phyloP scores from a whole-genome alignment of 92 coral and sea anemone genomes.

The Epizoanthus illoricatus region DNA sequence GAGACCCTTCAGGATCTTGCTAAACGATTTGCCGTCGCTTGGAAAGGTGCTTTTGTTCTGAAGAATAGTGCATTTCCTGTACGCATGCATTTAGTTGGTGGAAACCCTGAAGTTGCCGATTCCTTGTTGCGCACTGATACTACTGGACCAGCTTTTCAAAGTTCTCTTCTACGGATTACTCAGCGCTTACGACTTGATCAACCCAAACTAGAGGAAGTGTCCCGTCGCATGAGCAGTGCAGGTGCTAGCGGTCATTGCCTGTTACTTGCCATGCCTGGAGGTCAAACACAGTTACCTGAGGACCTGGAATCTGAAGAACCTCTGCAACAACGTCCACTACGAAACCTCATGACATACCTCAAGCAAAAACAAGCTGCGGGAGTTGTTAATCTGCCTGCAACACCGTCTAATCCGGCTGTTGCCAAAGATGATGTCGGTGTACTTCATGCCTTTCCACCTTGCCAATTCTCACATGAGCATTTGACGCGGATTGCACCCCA shows the following conservation, averaged over 20 bases:
- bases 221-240: constrained; percentile 96
- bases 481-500: constrained; percentile 98
- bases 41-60: constrained; percentile 97
- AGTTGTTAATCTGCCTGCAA: constrained; percentile 91
- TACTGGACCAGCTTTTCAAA: constrained; percentile 69
- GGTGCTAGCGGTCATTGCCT: constrained; percentile 98
- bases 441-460: constrained; percentile 99
- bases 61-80: constrained; percentile 99
- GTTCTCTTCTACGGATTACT: constrained; percentile 87
- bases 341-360: constrained; percentile 98
- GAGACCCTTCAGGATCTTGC: constrained; percentile 99
- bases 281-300: constrained; percentile 83
- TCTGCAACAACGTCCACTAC: constrained; percentile 95
- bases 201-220: constrained; percentile 98
- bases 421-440: constrained; percentile 92
- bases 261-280: constrained; percentile 98
- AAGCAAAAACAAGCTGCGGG: constrained; percentile 99
- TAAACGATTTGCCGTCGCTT: constrained; percentile 98
- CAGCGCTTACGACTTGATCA: constrained; percentile 99
- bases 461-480: constrained; percentile 99
- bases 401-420: constrained; percentile 72
- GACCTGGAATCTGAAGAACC: constrained; percentile 78
- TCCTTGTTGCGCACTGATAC: constrained; percentile 89
- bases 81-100: constrained; percentile 99
- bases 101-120: constrained; percentile 99